phyloP scores from a whole-genome alignment of 2,113 vertebrate genomes.

The Lophura nycthemera region DNA sequence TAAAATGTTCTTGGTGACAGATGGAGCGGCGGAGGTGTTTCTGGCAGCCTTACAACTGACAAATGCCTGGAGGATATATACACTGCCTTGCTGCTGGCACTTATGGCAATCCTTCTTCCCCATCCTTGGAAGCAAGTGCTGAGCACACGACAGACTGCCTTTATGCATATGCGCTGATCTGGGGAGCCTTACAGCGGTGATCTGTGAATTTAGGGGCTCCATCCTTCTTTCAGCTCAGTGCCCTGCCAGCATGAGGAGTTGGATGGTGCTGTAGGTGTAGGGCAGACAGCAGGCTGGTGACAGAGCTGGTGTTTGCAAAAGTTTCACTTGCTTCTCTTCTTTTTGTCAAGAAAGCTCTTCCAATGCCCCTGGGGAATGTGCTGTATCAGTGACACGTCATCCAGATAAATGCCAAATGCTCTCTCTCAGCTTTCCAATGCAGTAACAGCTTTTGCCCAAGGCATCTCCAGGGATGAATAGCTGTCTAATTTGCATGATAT shows the following conservation, averaged over 20 bases:
- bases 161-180: background rate
- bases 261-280: background rate
- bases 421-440: background rate
- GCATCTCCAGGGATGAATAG: background rate
- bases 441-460: background rate
- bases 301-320: background rate
- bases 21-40: conserved; percentile 10
- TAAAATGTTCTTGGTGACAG: background rate
- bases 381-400: background rate
- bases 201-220: background rate
- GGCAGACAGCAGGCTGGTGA: background rate
- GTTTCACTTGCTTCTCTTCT: background rate
- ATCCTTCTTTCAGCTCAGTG: background rate
- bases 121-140: background rate
- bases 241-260: background rate
- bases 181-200: background rate
- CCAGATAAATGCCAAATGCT: background rate
- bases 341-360: background rate
- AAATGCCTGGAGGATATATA: background rate
- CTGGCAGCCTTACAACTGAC: background rate
- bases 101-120: background rate
- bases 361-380: fast-evolving
- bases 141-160: background rate
- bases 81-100: background rate
- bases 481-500: background rate